These are phyloP conservation scores for Motacilla tschutschensis DNA, from an alignment of 2,113 vertebrate species.

Conservation along the genomic window DNA sequence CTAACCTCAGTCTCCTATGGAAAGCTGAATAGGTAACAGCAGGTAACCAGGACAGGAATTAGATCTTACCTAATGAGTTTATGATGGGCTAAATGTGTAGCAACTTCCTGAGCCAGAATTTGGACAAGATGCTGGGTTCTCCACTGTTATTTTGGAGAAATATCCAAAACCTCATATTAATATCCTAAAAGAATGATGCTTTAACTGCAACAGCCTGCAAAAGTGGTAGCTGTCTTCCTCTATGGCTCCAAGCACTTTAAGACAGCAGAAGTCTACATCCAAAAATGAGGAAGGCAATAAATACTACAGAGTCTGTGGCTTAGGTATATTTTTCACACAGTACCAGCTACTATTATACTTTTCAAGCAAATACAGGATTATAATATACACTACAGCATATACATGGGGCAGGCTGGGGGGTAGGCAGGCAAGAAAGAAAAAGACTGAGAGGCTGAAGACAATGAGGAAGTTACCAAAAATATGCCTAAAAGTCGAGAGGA, in stretches of 20 bases:
- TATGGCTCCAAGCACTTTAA: fast-evolving
- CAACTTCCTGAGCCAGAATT: neutral
- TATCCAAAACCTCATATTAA: neutral
- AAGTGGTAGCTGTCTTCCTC: neutral
- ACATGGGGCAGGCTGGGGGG: too few species aligned
- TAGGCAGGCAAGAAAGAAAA: neutral
- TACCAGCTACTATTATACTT: neutral
- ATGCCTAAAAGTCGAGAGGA: neutral
- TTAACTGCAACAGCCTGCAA: neutral
- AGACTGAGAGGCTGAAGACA: neutral
- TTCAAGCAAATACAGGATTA: neutral
- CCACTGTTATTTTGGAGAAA: neutral
- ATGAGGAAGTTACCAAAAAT: neutral
- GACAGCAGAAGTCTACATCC: neutral
- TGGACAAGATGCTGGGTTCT: neutral
- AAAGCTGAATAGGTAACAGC: neutral
- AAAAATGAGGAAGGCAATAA: neutral
- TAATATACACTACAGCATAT: neutral
- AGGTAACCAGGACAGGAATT: conserved; percentile 20
- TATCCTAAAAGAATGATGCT: neutral
- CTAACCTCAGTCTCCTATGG: neutral
- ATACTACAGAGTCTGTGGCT: neutral
- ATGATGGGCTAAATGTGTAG: neutral
- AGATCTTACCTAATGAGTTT: neutral
- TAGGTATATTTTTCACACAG: neutral